Conservation (phyloP, 2,888 invertebrate genomes). For the Carcina quercana region DNA sequence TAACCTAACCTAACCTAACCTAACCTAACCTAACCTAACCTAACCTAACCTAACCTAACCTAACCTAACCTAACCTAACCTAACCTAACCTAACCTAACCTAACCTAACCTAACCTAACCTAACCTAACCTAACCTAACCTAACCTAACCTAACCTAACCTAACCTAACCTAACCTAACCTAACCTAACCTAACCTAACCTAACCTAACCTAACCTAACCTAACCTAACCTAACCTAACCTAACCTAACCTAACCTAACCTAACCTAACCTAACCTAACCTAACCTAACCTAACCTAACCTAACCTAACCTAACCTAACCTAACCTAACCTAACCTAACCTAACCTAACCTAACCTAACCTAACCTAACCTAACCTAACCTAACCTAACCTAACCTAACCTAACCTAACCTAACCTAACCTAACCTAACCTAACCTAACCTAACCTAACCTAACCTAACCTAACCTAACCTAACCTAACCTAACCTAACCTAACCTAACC, state of each 20-base stretch:
- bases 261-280: constrained; percentile 16
- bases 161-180: constrained; percentile 17
- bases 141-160: constrained; percentile 16
- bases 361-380: constrained; percentile 15
- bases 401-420: constrained; percentile 16
- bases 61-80: constrained; percentile 17
- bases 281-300: constrained; percentile 15
- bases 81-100: constrained; percentile 16
- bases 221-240: constrained; percentile 18
- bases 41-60: constrained; percentile 16
- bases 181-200: constrained; percentile 15
- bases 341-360: constrained; percentile 15
- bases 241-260: constrained; percentile 18
- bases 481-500: constrained; percentile 12
- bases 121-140: constrained; percentile 17
- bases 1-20: constrained; percentile 17
- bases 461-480: constrained; percentile 14
- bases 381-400: constrained; percentile 15
- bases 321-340: constrained; percentile 13
- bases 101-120: constrained; percentile 16
- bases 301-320: constrained; percentile 14
- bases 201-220: constrained; percentile 17
- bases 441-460: constrained; percentile 14
- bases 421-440: constrained; percentile 16
- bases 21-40: constrained; percentile 14